Evolutionary conservation across 2,888 invertebrate genomes (phyloP).

Genomic region (Iphiclides podalirius): DNA sequence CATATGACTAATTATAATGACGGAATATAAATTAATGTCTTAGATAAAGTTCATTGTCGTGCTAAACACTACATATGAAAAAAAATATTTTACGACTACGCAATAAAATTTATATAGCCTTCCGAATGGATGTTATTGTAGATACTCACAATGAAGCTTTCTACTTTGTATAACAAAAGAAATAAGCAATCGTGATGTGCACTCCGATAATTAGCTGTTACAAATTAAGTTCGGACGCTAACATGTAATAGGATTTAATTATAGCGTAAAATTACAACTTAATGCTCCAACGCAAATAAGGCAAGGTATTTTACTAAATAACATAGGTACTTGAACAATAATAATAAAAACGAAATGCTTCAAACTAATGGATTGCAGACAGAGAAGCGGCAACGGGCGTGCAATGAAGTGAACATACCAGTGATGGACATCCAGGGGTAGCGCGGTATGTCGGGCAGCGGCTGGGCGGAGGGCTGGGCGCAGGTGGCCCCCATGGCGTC

Average conservation of each 20-base stretch:
- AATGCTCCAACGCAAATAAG: neutral
- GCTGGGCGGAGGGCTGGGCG: slow-evolving; percentile 90
- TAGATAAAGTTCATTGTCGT: neutral
- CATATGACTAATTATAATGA: neutral
- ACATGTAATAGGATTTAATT: neutral
- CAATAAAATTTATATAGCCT: neutral
- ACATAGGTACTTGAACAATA: too few species aligned
- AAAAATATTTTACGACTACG: neutral
- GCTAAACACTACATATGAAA: neutral
- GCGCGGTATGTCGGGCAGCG: slow-evolving; percentile 94
- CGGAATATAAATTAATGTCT: neutral
- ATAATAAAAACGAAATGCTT: too few species aligned
- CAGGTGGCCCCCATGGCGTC: slow-evolving; percentile 92
- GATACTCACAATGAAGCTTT: neutral
- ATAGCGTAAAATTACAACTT: neutral
- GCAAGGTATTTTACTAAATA: neutral
- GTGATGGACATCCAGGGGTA: slow-evolving; percentile 98
- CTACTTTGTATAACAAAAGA: neutral
- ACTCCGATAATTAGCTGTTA: neutral
- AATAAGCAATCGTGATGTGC: neutral
- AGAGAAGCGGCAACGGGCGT: slow-evolving; percentile 42
- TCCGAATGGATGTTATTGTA: neutral
- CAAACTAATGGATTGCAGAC: too few species aligned
- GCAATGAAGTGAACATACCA: slow-evolving; percentile 84
- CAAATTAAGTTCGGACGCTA: neutral